Evolutionary conservation across 2,113 vertebrate genomes (phyloP), one percentile per base, ranked within the genome.

Genomic region (Phaethornis superciliosus): DNA sequence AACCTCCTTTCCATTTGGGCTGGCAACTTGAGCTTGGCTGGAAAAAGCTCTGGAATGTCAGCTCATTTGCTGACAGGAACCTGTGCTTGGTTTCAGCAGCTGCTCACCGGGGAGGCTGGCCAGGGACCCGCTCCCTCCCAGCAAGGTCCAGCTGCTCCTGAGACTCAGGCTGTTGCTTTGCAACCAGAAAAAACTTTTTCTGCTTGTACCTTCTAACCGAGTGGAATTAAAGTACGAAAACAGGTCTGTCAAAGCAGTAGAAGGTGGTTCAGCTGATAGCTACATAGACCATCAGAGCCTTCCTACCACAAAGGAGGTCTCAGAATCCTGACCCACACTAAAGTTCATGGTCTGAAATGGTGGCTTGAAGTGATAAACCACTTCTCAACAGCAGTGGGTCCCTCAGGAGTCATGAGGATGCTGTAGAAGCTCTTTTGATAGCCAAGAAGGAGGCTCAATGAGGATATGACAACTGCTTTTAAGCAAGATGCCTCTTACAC

Each of bases 21-120:
- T 90, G 68, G 95, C 94, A 94, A 95, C 82, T 93, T 90, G 93
- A 96, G 95, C 91, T 95, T 67, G 5, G 1, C 82, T 94, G 90
- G 85, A 91, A 91, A 42, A 85, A 84, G 81, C 90, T 93, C 14
- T 86, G 94, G 94, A 95, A 97, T 93, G 94, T 83, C 60, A 83
- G 56, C 49, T 90, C 80, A 37, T 88, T 80, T 85, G 94, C 85
- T 91, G 56, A 8, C 65, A 91, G 81, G 91, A 95, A 90, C 88
- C 96, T 84, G 89, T 3, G 20, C 49, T 87, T 2, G 4, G 9
- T 91, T 64, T 59, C 91, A 95, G 90, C 95, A 96, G 94, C 94
- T 95, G 96, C 95, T 93, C 81, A 32, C 59, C 2, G 12, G 85
- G 82, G 86, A 35, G 11, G 17, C 80, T 1, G 40, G 84, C 77